Percentiles rank a stretch among this genome's conserved stretches.
Evolutionary conservation across 2,797 vertebrate species (phyloP).

Genomic region (Neopelma chrysocephalum): DNA sequence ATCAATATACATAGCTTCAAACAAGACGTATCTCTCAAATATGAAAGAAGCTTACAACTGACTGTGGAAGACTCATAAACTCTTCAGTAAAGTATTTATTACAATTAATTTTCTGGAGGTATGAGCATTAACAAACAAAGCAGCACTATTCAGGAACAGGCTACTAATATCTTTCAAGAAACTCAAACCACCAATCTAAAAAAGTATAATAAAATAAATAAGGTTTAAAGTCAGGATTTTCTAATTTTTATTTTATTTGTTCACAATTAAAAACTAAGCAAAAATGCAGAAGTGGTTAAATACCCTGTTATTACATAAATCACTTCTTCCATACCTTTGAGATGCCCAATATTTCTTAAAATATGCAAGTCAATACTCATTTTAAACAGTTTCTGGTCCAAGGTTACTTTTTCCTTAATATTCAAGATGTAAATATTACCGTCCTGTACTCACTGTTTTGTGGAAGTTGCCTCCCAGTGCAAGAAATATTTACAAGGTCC

Average conservation of each 20-base stretch:
- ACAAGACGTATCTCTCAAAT: neutral
- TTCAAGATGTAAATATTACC: neutral
- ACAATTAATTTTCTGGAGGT: neutral
- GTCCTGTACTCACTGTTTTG: constrained; percentile 66
- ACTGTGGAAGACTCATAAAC: neutral
- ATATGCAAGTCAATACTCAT: neutral
- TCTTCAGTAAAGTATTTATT: constrained; percentile 10
- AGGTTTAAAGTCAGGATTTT: neutral
- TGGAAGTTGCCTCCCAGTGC: constrained; percentile 39
- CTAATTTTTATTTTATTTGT: neutral
- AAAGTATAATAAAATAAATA: neutral
- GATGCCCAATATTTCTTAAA: neutral
- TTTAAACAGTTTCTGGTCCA: neutral
- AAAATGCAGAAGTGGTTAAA: neutral
- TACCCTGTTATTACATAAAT: neutral
- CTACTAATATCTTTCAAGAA: neutral
- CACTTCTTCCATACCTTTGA: neutral
- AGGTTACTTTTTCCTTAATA: neutral
- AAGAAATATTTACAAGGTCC: constrained; percentile 42
- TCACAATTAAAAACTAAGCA: neutral
- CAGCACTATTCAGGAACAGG: neutral
- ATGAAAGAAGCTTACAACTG: neutral
- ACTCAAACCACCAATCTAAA: neutral
- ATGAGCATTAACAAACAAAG: neutral
- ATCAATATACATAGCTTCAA: constrained; percentile 13